phyloP scores from a whole-genome alignment of 1,140 invertebrate genomes.

The Hyphantria cunea region DNA sequence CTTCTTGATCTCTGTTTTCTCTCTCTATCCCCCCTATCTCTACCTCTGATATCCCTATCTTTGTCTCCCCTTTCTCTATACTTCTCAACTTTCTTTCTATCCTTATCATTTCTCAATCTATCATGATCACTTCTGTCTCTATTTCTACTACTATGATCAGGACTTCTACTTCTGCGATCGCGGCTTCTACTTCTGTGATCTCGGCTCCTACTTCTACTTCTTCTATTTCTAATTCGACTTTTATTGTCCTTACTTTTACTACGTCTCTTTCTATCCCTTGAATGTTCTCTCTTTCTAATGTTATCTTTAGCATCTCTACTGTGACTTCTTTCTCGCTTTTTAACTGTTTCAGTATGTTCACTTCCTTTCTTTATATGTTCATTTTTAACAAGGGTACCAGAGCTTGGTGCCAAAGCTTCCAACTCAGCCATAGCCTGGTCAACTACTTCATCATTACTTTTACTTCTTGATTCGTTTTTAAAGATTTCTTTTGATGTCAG shows the following conservation, averaged over 20 bases:
- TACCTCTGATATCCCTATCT: constrained; percentile 48
- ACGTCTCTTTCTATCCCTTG: constrained; percentile 52
- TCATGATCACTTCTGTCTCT: constrained; percentile 35
- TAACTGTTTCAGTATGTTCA: constrained; percentile 36
- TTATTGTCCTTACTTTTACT: constrained; percentile 45
- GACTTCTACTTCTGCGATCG: constrained; percentile 36
- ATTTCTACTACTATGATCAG: constrained; percentile 49
- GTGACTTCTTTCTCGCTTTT: constrained; percentile 50
- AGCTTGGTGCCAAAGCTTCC: constrained; percentile 90
- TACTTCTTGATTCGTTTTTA: constrained; percentile 62
- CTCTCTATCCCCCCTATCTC: constrained; percentile 54
- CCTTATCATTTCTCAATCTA: constrained; percentile 35
- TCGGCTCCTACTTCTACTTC: constrained; percentile 58
- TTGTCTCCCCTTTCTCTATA: constrained; percentile 55
- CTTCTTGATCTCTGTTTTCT: constrained; percentile 6
- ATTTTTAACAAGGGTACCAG: constrained; percentile 41
- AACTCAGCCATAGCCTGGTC: constrained; percentile 94
- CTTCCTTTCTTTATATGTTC: constrained; percentile 55
- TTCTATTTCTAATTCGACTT: constrained; percentile 51
- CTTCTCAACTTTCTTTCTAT: constrained; percentile 55
- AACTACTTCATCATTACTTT: constrained; percentile 82
- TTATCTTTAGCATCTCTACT: constrained; percentile 62
- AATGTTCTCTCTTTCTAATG: constrained; percentile 45
- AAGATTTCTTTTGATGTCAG: constrained; percentile 76
- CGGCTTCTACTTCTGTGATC: constrained; percentile 58